phyloP scores from a whole-genome alignment of 2,888 invertebrate species.

The Agelastica alni region DNA sequence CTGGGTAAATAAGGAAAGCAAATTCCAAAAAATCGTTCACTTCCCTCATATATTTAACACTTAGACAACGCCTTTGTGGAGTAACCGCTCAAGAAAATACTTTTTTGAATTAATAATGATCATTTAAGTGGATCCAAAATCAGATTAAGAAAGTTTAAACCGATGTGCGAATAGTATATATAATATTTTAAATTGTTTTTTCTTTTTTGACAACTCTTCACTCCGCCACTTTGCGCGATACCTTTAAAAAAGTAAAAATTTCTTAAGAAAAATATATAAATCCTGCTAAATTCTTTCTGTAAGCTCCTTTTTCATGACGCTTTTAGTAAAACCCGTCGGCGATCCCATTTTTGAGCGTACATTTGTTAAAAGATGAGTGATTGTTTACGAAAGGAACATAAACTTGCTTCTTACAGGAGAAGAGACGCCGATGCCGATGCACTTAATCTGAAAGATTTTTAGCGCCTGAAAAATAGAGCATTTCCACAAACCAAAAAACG shows the following conservation, averaged over 20 bases:
- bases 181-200: background rate
- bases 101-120: no score
- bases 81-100: no score
- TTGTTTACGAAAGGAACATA: slow-evolving; percentile 45
- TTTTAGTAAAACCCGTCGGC: slow-evolving; percentile 22
- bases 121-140: no score
- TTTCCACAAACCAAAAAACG: slow-evolving; percentile 40
- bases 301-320: slow-evolving; percentile 1
- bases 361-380: slow-evolving; percentile 44
- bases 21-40: no score
- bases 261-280: slow-evolving; percentile 12
- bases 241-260: background rate
- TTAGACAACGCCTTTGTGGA: no score
- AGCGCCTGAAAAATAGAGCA: slow-evolving; percentile 41
- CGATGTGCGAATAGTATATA: background rate
- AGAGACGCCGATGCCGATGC: slow-evolving; percentile 6
- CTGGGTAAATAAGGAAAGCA: no score
- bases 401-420: slow-evolving; percentile 31
- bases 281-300: slow-evolving; percentile 9
- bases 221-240: background rate
- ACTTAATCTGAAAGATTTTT: slow-evolving; percentile 24
- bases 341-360: slow-evolving; percentile 35
- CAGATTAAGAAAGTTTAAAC: background rate
- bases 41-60: no score
- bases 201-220: background rate